phyloP scores from a whole-genome alignment of 2,888 invertebrate species.

The Busseola fusca region DNA sequence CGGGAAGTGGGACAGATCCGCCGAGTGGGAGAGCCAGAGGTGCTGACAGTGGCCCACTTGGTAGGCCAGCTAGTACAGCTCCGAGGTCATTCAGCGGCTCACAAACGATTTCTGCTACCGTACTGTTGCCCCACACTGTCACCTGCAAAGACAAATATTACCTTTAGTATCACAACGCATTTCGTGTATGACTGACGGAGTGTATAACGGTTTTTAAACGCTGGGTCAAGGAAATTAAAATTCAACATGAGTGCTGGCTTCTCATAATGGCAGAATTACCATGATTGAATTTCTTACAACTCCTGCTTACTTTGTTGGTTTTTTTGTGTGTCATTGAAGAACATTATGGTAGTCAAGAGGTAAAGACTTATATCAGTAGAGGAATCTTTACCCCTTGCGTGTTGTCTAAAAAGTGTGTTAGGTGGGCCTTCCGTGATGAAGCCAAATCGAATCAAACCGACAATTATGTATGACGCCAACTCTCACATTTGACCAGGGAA shows the following conservation, averaged over 20 bases:
- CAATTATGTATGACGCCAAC: slow-evolving; percentile 46
- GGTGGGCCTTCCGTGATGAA: slow-evolving; percentile 46
- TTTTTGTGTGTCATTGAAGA: slow-evolving; percentile 48
- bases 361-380: slow-evolving; percentile 49
- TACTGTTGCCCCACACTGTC: slow-evolving; percentile 79
- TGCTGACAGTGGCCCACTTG: slow-evolving; percentile 80
- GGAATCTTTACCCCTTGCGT: slow-evolving; percentile 48
- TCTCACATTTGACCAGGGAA: slow-evolving; percentile 48
- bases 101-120: slow-evolving; percentile 84
- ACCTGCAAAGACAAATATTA: slow-evolving; percentile 75
- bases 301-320: slow-evolving; percentile 42
- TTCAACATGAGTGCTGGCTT: slow-evolving; percentile 52
- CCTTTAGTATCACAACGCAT: slow-evolving; percentile 29
- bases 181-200: slow-evolving; percentile 40
- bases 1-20: slow-evolving; percentile 75
- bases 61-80: slow-evolving; percentile 79
- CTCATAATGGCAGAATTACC: slow-evolving; percentile 39
- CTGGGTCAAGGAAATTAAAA: slow-evolving; percentile 52
- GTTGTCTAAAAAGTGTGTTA: slow-evolving; percentile 51
- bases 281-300: slow-evolving; percentile 52
- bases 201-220: slow-evolving; percentile 50
- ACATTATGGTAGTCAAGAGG: too few relatives aligned
- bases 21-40: slow-evolving; percentile 76
- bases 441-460: slow-evolving; percentile 46
- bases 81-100: slow-evolving; percentile 85